These are phyloP conservation scores for Plebejus melissa DNA, from an alignment of 2,888 invertebrate genomes.

Conservation along the genomic window DNA sequence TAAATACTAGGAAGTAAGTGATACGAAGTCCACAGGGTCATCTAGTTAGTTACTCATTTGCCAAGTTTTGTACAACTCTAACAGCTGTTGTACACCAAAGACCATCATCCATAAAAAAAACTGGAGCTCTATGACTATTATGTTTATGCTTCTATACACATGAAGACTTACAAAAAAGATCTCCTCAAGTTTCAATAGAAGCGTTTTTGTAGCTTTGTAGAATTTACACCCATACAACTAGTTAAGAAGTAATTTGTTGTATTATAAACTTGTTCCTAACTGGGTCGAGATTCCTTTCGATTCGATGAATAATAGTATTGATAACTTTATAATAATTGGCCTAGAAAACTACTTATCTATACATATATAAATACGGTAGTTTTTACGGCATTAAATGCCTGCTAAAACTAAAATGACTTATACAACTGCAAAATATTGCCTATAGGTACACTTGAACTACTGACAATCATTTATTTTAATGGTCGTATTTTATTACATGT, in stretches of 20 bases:
- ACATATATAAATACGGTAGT: neutral
- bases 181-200: too few relatives aligned
- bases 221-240: neutral
- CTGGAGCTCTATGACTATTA: too few relatives aligned
- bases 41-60: too few relatives aligned
- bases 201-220: too few relatives aligned
- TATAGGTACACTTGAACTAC: neutral
- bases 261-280: constrained; percentile 3
- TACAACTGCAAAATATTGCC: neutral
- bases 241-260: neutral
- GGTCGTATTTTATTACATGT: neutral
- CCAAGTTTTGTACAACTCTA: too few relatives aligned
- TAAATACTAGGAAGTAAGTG: too few relatives aligned
- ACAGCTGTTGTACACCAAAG: too few relatives aligned
- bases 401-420: neutral
- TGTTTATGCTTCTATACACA: too few relatives aligned
- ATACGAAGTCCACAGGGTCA: too few relatives aligned
- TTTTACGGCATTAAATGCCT: neutral
- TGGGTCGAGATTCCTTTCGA: constrained; percentile 14
- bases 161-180: too few relatives aligned
- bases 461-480: neutral
- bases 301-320: constrained; percentile 1
- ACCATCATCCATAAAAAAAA: too few relatives aligned
- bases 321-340: constrained; percentile 2
- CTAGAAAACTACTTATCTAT: neutral